A percentile compares a stretch with the other conserved stretches of the same genome.
These are phyloP conservation scores for Gymnocephalus cernua DNA, from an alignment of 2,113 vertebrate genomes.

Conservation along the genomic window DNA sequence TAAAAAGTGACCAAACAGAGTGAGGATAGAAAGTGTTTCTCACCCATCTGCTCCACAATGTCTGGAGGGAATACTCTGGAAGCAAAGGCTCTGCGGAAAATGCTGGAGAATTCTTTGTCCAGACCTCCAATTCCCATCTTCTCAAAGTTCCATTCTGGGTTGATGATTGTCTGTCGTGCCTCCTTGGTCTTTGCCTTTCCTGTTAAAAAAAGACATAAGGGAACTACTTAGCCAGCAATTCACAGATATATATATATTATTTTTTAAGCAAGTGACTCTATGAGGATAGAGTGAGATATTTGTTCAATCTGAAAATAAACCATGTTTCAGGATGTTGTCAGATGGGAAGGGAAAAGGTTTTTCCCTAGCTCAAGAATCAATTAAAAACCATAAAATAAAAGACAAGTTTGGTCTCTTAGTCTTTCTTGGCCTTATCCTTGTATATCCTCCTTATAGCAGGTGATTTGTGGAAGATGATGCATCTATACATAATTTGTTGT, in stretches of 20 bases:
- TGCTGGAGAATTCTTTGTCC: constrained; percentile 97
- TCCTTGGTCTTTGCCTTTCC: constrained; percentile 98
- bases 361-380: background rate
- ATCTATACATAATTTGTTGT: background rate
- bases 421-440: background rate
- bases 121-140: constrained; percentile 99
- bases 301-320: background rate
- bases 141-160: constrained; percentile 99
- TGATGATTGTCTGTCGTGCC: constrained; percentile 96
- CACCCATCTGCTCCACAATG: constrained; percentile 99
- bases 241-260: background rate
- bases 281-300: background rate
- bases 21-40: background rate
- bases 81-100: constrained; percentile 97
- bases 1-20: no score
- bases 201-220: constrained; percentile 48
- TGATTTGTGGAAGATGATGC: background rate
- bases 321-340: background rate
- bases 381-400: background rate
- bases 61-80: constrained; percentile 98
- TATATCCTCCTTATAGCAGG: no score
- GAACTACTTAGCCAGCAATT: background rate
- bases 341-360: background rate
- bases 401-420: background rate
- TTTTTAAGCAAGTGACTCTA: background rate